phyloP scores from a whole-genome alignment of 2,797 vertebrate species.

The Gobio occitaniae region DNA sequence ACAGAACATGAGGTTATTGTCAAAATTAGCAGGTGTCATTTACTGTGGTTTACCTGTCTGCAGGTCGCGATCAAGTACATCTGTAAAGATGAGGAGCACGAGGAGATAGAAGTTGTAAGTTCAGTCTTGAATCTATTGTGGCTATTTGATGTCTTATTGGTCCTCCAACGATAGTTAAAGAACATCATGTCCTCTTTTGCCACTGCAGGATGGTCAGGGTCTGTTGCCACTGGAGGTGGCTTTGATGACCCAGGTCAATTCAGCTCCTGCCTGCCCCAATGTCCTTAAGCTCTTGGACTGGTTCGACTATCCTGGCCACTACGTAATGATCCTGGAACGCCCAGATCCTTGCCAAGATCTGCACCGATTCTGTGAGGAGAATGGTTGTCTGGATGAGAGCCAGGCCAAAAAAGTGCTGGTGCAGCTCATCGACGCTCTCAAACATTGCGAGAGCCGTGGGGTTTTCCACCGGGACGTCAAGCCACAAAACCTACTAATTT shows the following conservation, averaged over 20 bases:
- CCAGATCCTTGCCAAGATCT: too few relatives aligned
- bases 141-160: too few relatives aligned
- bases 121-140: too few relatives aligned
- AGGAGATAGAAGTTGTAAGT: conserved; percentile 67
- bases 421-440: conserved; percentile 13
- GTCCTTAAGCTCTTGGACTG: conserved; percentile 51
- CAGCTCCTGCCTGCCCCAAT: conserved; percentile 14
- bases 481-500: conserved; percentile 54
- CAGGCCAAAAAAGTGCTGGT: too few relatives aligned
- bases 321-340: conserved; percentile 47
- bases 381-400: too few relatives aligned
- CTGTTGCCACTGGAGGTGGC: conserved; percentile 42
- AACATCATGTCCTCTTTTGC: not conserved
- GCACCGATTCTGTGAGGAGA: too few relatives aligned
- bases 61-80: conserved; percentile 51
- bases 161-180: too few relatives aligned
- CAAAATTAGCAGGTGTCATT: not conserved
- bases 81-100: conserved; percentile 7
- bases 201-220: conserved; percentile 17
- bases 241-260: conserved; percentile 39
- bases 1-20: too few relatives aligned
- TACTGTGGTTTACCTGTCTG: conserved; percentile 19
- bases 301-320: conserved; percentile 18
- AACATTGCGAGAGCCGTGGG: conserved; percentile 40
- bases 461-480: conserved; percentile 57